Evolutionary conservation across 2,797 vertebrate species (phyloP), one percentile per base, ranked within the genome.

Genomic region (Philypnodon macrostomus): DNA sequence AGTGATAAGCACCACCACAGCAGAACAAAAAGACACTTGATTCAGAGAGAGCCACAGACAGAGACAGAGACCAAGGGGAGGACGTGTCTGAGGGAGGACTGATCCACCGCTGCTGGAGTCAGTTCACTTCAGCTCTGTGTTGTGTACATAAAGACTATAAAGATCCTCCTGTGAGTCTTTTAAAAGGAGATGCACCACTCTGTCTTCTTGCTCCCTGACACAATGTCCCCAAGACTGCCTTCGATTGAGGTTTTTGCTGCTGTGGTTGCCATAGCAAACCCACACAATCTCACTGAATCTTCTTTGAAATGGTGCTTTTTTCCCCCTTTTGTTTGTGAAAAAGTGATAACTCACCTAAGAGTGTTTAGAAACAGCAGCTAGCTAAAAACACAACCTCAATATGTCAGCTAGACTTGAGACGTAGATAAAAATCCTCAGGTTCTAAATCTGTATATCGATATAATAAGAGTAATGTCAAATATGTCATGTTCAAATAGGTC

Each of bases 11-110:
- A 70, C 82, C 53, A 32, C 77, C 53, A 70, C 37, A 13, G 67
- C 54, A 77, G 79, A 86, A 87, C 85, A 88, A 82, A 83, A 83
- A 85, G 75, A 67, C 81, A 72, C 81, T 87, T 87, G 70, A 88
- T 83, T 74, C 72, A 47, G 56, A 66, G 63, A 42, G 41, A 63
- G 63, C 36, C 65, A 39, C n/a, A 38, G 36, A 23, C 61, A 8
- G 33, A 59, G 54, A 69, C 65, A 39, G 56, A 67, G 63, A 18
- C 8, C 5, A 21, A 52, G 59, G 36, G 50, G 51, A 62, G 57
- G 24, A 36, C 29, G 51, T 70, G 37, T 53, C 67, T 64, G 35
- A 64, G 52, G 8, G 29, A 62, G 51, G 23, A 27, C 13, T 7
- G 14, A 7, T n/a, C 2, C 4, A 5, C 14, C 9, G 48, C 75